These are phyloP conservation scores for Etheostoma perlongum DNA, from an alignment of 2,797 vertebrate species.

Conservation along the genomic window DNA sequence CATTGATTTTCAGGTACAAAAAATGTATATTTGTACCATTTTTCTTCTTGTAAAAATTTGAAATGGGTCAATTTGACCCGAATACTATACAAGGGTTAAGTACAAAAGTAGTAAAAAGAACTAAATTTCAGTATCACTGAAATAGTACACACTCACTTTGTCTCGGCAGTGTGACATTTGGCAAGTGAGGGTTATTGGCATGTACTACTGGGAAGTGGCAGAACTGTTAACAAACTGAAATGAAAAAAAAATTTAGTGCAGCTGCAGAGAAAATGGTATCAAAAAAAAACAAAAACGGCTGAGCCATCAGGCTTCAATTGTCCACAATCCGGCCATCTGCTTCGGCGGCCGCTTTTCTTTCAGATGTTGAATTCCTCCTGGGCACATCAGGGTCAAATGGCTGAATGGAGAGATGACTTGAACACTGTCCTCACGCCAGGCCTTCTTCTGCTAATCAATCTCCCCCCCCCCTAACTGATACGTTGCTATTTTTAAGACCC, in stretches of 20 bases:
- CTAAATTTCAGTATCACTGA: not conserved
- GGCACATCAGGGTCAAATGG: conserved; percentile 62
- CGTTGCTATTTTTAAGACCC: too few species aligned
- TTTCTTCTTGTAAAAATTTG: too few species aligned
- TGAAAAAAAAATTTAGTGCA: conserved; percentile 38
- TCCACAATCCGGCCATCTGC: conserved; percentile 63
- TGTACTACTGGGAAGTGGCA: not conserved
- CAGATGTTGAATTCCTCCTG: conserved; percentile 71
- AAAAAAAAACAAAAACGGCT: conserved; percentile 23
- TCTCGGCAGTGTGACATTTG: not conserved
- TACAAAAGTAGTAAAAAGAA: not conserved
- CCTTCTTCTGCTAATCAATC: not conserved
- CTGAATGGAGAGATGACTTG: conserved; percentile 40
- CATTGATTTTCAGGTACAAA: too few species aligned
- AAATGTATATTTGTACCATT: too few species aligned
- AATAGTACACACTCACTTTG: not conserved
- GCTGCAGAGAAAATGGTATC: conserved; percentile 65
- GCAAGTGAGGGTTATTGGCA: not conserved
- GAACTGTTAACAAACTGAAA: conserved; percentile 21
- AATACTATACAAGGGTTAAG: too few species aligned
- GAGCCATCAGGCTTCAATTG: conserved; percentile 58
- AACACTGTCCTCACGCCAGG: conserved; percentile 35
- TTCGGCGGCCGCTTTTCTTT: conserved; percentile 40
- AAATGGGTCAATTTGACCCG: too few species aligned
- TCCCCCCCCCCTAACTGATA: too few species aligned